Base-by-base conservation (phyloP, 2,113 vertebrate species). In the Spheniscus mendiculus region DNA sequence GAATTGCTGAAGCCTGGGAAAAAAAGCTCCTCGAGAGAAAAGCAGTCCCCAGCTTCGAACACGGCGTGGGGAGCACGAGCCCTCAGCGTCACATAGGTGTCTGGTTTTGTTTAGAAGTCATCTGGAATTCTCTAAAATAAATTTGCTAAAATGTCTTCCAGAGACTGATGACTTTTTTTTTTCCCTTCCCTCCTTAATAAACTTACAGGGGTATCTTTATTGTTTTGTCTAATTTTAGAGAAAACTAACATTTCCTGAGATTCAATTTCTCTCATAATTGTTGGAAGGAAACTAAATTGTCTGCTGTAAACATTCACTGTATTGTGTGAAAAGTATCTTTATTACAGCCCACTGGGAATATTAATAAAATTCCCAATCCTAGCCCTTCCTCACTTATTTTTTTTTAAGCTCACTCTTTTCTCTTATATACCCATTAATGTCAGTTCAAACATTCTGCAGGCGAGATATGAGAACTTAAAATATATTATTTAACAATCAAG, bases 211-310 rank as follows among this genome's bases (percentile, higher is more conserved):
- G 94, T 98, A 90, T 97, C 98, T 98, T 99, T 99, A 99, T 99
- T 99, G 99, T 99, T 99, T 98, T 96, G 98, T 98, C 98, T 99
- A 99, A 99, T 98, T 98, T 98, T 99, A 98, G 98, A 98, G 93
- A 99, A 99, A 99, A 99, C 84, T 76, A 99, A 99, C 98, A 98
- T 99, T 99, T 99, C 99, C 99, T 99, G 99, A 99, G 99, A 99
- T 99, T 99, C 99, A 99, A 99, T 99, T 99, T 99, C 98, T 98
- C 98, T 99, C 98, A 99, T 99, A 99, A 99, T 99, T 99, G 99
- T 99, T 99, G 99, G 99, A 99, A 99, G 99, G 99, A 99, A 99
- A 99, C 99, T 98, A 98, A 99, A 98, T 98, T 98, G 98, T 98
- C 98, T 98, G 98, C 98, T 99, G 98, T 99, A 99, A 99, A 99